phyloP scores from a whole-genome alignment of 2,113 vertebrate species.

The Callaeas wilsoni region DNA sequence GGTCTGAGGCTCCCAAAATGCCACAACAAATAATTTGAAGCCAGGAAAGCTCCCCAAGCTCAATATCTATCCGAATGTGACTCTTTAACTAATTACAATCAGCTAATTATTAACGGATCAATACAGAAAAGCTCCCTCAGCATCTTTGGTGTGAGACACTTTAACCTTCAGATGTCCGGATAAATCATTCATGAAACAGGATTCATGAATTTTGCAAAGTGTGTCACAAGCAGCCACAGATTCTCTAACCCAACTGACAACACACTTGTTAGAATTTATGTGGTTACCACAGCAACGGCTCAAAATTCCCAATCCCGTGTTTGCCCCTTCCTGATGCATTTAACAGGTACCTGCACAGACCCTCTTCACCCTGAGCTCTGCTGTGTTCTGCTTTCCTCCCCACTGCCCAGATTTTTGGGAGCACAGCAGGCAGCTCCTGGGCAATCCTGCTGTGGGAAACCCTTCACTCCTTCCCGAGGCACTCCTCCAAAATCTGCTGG shows the following conservation, averaged over 20 bases:
- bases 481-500: neutral
- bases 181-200: conserved; percentile 30
- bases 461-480: fast-evolving
- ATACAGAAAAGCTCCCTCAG: neutral
- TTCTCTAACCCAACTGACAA: conserved; percentile 28
- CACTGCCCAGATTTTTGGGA: neutral
- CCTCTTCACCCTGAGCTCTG: neutral
- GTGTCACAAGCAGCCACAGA: conserved; percentile 21
- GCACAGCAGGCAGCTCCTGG: neutral
- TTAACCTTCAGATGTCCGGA: conserved; percentile 36
- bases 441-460: neutral
- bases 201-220: conserved; percentile 35
- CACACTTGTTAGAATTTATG: neutral
- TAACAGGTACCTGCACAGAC: neutral
- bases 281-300: conserved; percentile 56
- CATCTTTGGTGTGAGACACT: neutral
- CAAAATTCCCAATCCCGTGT: neutral
- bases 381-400: neutral
- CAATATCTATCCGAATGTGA: neutral
- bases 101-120: conserved; percentile 34
- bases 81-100: conserved; percentile 31
- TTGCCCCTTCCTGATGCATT: neutral
- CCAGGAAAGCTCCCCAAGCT: neutral
- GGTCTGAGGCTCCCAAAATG: neutral
- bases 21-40: neutral